These are phyloP conservation scores for Varanus komodoensis DNA, from an alignment of 2,113 vertebrate genomes.

Conservation along the genomic window DNA sequence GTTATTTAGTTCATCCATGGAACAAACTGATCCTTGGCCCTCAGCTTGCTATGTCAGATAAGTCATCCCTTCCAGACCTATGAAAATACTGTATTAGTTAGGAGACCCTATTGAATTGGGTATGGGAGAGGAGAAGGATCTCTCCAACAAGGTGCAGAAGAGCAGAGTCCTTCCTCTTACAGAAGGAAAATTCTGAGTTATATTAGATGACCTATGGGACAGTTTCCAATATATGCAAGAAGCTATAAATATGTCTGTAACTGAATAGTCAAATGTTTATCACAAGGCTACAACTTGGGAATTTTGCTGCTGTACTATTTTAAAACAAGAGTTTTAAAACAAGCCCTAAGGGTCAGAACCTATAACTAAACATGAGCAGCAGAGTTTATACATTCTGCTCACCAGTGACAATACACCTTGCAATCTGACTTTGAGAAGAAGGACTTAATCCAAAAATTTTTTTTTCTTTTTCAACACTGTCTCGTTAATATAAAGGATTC, in stretches of 20 bases:
- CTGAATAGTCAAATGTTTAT: not conserved
- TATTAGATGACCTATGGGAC: not conserved
- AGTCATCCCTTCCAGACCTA: too few species aligned
- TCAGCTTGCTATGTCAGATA: too few species aligned
- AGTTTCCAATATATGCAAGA: not conserved
- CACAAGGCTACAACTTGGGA: not conserved
- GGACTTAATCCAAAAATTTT: not conserved
- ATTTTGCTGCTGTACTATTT: not conserved
- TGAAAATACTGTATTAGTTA: too few species aligned
- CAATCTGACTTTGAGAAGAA: not conserved
- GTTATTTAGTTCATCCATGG: not conserved
- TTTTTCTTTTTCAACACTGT: not conserved
- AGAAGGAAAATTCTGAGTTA: not conserved
- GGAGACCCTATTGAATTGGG: too few species aligned
- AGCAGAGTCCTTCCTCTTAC: too few species aligned
- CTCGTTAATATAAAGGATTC: not conserved
- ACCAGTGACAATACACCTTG: fast-evolving
- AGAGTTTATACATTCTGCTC: not conserved
- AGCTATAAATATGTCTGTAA: not conserved
- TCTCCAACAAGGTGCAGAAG: too few species aligned
- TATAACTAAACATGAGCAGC: not conserved
- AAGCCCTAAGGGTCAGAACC: not conserved
- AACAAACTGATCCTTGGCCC: not conserved
- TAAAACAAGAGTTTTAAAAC: not conserved
- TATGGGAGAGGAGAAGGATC: too few species aligned